Percentiles rank a stretch among this genome's conserved stretches.
phyloP scores from a whole-genome alignment of 2,888 invertebrate species.

The Eretmocerus hayati region DNA sequence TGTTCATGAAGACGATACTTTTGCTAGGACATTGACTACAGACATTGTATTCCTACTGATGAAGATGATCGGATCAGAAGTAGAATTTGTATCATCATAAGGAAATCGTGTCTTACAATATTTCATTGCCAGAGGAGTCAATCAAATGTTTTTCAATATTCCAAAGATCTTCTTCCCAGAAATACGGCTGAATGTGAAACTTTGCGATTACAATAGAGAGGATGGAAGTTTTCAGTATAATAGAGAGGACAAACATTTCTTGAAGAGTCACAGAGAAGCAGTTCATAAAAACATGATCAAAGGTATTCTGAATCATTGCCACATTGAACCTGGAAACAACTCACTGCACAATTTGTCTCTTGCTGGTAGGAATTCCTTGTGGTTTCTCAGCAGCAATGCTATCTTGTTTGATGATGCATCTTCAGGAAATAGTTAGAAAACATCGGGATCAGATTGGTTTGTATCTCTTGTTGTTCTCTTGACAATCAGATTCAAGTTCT shows the following conservation, averaged over 20 bases:
- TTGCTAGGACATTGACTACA: conserved; percentile 47
- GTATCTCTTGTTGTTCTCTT: too few relatives aligned
- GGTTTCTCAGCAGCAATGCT: conserved; percentile 55
- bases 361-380: conserved; percentile 56
- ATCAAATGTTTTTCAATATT: conserved; percentile 47
- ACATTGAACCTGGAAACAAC: conserved; percentile 51
- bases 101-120: conserved; percentile 53
- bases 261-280: conserved; percentile 49
- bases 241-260: conserved; percentile 53
- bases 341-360: conserved; percentile 52
- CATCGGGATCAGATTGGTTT: conserved; percentile 5
- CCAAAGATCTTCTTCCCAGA: conserved; percentile 51
- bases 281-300: conserved; percentile 47
- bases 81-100: conserved; percentile 49
- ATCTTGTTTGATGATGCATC: conserved; percentile 54
- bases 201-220: conserved; percentile 40
- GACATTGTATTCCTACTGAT: conserved; percentile 50
- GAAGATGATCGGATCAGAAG: conserved; percentile 48
- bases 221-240: too few relatives aligned
- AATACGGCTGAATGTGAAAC: conserved; percentile 46
- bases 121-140: conserved; percentile 53
- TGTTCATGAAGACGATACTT: conserved; percentile 45
- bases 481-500: too few relatives aligned
- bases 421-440: conserved; percentile 50
- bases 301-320: conserved; percentile 49